Evolutionary conservation across 2,113 vertebrate genomes (phyloP).

Genomic region (Trematomus loennbergii): DNA sequence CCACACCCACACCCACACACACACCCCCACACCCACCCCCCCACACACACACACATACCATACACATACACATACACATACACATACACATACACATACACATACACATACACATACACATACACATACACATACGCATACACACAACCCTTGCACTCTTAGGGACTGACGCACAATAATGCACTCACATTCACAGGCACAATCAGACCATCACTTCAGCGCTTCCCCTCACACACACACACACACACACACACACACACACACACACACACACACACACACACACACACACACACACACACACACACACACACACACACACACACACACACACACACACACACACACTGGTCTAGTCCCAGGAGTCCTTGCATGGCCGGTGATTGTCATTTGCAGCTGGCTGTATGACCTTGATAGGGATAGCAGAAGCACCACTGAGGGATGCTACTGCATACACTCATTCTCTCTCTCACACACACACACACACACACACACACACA

Average conservation of each 20-base stretch:
- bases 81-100: background rate
- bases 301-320: background rate
- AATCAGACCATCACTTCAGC: conserved; percentile 16
- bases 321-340: background rate
- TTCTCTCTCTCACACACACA: background rate
- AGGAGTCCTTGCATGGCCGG: conserved; percentile 54
- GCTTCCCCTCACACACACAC: background rate
- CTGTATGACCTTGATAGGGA: conserved; percentile 62
- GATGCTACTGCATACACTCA: conserved; percentile 16
- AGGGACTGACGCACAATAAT: background rate
- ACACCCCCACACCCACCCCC: conserved; percentile 6
- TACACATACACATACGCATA: background rate
- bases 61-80: conserved; percentile 8
- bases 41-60: background rate
- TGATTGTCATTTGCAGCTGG: conserved; percentile 72
- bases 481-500: no score
- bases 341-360: conserved; percentile 24
- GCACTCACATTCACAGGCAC: conserved; percentile 19
- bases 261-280: background rate
- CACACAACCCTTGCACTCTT: background rate
- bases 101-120: background rate
- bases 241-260: background rate
- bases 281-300: background rate
- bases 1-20: background rate
- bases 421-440: conserved; percentile 51